Base-by-base conservation (phyloP, 1,140 invertebrate species). In the Adelges cooleyi region DNA sequence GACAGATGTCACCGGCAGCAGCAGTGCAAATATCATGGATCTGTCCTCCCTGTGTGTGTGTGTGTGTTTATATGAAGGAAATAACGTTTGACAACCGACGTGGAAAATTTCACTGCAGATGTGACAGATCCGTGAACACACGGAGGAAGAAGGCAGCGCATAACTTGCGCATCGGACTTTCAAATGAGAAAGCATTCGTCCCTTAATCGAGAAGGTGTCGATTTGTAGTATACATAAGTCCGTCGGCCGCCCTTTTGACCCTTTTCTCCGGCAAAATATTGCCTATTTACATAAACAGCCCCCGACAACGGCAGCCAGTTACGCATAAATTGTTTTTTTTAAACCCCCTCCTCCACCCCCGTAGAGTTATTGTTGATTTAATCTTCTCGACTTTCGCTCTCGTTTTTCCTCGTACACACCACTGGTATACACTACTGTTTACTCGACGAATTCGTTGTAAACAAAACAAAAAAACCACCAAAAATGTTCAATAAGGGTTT, bases 121-220 rank as follows among this genome's bases (percentile, higher is more conserved):
- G 56, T 46, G 40, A 62, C 56, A 33, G 29, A 33, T n/a, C n/a
- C n/a, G n/a, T n/a, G n/a, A n/a, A n/a, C n/a, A n/a, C n/a, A n/a
- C n/a, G n/a, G n/a, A n/a, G n/a, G n/a, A n/a, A n/a, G n/a, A n/a
- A 29, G 52, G 36, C 36, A 27, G 5, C 53, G 38, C 20, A 42
- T 27, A 46, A 59, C 56, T 62, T 46, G 27, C 27, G 8, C 25
- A 62, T 62, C n/a, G 56, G 56, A 62, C 56, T 62, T 62, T 62
- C 56, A 62, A 62, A 62, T 62, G 42, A 62, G 42, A 1, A 13
- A 27, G 22, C 15, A 15, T 15, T 2, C 4, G 20, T 10, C 13
- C 3, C 23, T 6, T 23, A 18, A 22, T 38, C 18, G 20, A 22
- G n/a, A 10, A 46, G 40, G 54, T 59, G 56, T 62, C 56, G 17